A percentile compares a stretch with the other conserved stretches of the same genome.
phyloP scores from a whole-genome alignment of 2,797 vertebrate genomes.

The Muscicapa comitata region DNA sequence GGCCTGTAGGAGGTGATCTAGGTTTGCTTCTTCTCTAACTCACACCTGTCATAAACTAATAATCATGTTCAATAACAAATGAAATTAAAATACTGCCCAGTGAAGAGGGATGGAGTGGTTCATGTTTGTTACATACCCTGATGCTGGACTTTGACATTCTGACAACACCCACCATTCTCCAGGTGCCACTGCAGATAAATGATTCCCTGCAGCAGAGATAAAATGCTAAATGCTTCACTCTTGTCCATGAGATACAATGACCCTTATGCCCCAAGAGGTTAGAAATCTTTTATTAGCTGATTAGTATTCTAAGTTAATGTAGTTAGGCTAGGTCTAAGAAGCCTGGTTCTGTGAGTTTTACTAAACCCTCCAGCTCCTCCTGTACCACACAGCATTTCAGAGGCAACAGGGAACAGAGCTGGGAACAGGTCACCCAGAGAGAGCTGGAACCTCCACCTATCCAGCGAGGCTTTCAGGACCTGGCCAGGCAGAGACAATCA shows the following conservation, averaged over 20 bases:
- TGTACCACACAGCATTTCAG: accelerated
- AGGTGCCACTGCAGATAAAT: constrained; percentile 41
- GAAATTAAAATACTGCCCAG: neutral
- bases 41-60: constrained; percentile 17
- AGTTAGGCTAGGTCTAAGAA: neutral
- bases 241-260: neutral
- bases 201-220: constrained; percentile 9
- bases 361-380: neutral
- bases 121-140: constrained; percentile 58
- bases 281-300: neutral
- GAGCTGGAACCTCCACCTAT: neutral
- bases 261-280: neutral
- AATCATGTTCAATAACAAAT: constrained; percentile 24
- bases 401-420: neutral
- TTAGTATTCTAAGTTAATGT: neutral
- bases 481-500: neutral
- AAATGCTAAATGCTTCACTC: constrained; percentile 6
- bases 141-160: constrained; percentile 65
- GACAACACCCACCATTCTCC: neutral
- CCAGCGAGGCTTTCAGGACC: neutral
- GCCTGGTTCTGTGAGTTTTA: neutral
- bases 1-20: constrained; percentile 33
- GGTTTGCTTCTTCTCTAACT: neutral
- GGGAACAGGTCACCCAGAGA: neutral
- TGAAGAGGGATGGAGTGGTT: constrained; percentile 36